Evolutionary conservation across 2,888 invertebrate genomes (phyloP), one percentile per base, ranked within the genome.

Genomic region (Micoletzkya japonica): DNA sequence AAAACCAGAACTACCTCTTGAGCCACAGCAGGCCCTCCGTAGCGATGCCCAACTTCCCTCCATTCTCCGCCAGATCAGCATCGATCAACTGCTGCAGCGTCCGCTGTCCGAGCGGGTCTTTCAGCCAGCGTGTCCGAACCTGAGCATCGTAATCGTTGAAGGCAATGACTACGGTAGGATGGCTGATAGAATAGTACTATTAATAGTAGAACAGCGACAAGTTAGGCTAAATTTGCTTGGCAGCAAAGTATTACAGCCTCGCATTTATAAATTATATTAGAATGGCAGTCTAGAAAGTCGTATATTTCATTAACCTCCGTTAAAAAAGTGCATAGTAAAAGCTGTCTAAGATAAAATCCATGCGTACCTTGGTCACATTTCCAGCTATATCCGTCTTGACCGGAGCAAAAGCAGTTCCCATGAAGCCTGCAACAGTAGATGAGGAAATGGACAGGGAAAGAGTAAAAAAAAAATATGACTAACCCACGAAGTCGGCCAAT

Each of bases 21-120:
- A 84, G 73, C 84, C 84, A 84, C 7, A 84, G 72, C 58, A 84
- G 70, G 30, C 85, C 84, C 67, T 84, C 84, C 1, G 84, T 81
- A 20, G 84, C 82, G 32, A 80, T 72, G 49, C 82, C 83, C 36
- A 84, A 70, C 61, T 80, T 80, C 4, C 82, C 84, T 36, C 76
- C 77, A 60, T 82, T 70, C 30, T 81, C 82, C 7, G 58, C 64
- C 61, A 84, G 71, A 75, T 84, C 84, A 20, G 73, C 66, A 63
- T 85, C 83, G 32, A 85, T 77, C 60, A 84, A 63, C 60, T 81
- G 75, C 67, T 84, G 80, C 3, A 84, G 74, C 61, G 75, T 76
- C 52, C 72, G 68, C 58, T 77, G 79, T 6, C 76, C 76, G 61
- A 59, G 39, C 20, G 60, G 63, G n/a, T 60, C 56, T 36, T 67